A percentile compares a stretch with the other conserved stretches of the same genome.
Conservation (phyloP, 2,797 vertebrate genomes). For the Thalassophryne amazonica region DNA sequence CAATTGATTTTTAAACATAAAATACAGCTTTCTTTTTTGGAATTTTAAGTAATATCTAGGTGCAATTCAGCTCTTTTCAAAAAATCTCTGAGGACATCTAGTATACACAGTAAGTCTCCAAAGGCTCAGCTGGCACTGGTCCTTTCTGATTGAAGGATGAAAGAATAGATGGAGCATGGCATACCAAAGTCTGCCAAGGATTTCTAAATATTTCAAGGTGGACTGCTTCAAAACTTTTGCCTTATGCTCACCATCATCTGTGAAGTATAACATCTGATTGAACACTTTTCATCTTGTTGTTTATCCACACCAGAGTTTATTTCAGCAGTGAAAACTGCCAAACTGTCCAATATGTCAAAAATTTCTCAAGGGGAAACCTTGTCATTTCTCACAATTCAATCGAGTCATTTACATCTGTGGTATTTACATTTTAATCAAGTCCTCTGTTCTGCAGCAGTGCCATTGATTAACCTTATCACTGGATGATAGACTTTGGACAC, state of each 20-base stretch:
- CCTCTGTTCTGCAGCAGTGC: conserved; percentile 61
- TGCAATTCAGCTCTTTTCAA: neutral
- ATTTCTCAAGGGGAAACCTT: conserved; percentile 43
- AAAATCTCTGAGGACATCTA: neutral
- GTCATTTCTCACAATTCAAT: conserved; percentile 57
- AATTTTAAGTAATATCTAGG: neutral
- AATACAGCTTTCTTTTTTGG: neutral
- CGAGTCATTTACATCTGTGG: conserved; percentile 63
- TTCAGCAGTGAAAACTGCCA: neutral
- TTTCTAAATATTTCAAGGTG: neutral
- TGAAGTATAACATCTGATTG: neutral
- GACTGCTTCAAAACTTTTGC: no score
- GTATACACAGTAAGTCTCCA: neutral
- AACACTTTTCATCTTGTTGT: neutral
- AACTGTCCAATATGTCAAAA: conserved; percentile 18
- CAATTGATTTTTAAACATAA: neutral
- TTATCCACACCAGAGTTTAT: neutral
- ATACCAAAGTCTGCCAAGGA: neutral
- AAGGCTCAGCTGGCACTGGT: neutral
- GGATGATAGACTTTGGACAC: conserved; percentile 73
- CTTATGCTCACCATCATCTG: neutral
- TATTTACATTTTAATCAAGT: conserved; percentile 77
- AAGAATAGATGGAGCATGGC: neutral
- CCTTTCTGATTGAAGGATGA: neutral
- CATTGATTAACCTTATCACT: conserved; percentile 78